Base-by-base conservation (phyloP, 2,113 vertebrate genomes). In the Mormoops blainvillei region DNA sequence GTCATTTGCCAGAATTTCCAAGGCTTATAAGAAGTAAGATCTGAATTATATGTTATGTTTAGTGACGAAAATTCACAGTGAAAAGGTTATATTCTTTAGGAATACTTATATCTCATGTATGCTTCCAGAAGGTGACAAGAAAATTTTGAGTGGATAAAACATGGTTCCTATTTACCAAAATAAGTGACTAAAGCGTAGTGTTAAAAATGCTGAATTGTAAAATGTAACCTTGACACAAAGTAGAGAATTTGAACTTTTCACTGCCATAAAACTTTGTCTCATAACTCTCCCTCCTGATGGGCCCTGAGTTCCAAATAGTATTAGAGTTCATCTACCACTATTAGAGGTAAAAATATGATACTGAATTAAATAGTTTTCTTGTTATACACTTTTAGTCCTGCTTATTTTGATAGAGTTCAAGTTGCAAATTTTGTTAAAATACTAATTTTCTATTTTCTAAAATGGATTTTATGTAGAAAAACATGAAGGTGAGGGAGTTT, bases 1-100 rank as follows among this genome's bases (percentile, higher is more conserved):
- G 43, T 63, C 71, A 71, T 74, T 95, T 94, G 70, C 48, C 41
- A 91, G 58, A 77, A 56, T 85, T 89, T 95, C 89, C 71, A 85
- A 77, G 91, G 61, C 65, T 96, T 78, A 68, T 26, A 81, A 48
- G 54, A 94, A 88, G 80, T 81, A 87, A 86, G 58, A 65, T 54
- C 56, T 73, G 36, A 80, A 61, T 73, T 56, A 19, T 61, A 61
- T 96, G 76, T 95, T 96, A 95, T 58, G 14, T 63, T 94, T 56
- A 77, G n/a, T 95, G 80, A 73, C 61, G 63, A 89, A 82, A 94
- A 87, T 31, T 41, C n/a, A 65, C 28, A 58, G 41, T 31, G 76
- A 90, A 84, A 92, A 84, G 26, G 36, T 61, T 76, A 3, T 15
- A 18, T 54, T 86, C 22, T 85, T 54, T 68, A 77, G 52, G 82